These are phyloP conservation scores for Slavum lentiscoides DNA, from an alignment of 2,888 invertebrate species.

Conservation along the genomic window DNA sequence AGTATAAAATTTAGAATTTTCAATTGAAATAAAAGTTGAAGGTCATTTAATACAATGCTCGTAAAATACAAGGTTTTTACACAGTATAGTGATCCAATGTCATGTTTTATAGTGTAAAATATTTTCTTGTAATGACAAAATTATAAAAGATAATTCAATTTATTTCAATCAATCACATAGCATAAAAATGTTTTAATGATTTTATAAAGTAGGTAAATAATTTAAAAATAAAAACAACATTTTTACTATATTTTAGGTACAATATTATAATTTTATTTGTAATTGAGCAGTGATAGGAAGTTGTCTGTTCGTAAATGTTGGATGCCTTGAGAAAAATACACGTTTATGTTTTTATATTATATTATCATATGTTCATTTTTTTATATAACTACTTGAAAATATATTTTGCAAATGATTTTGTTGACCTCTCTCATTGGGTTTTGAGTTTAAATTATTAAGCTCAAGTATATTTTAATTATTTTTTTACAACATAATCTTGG, in stretches of 20 bases:
- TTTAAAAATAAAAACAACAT: neutral
- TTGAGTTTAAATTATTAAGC: too few species aligned
- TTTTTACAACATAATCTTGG: too few species aligned
- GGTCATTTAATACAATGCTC: constrained; percentile 22
- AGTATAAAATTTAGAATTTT: constrained; percentile 20
- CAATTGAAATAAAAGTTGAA: constrained; percentile 27
- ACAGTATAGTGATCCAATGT: neutral
- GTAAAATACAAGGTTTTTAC: constrained; percentile 29
- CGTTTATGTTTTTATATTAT: neutral
- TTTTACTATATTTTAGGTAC: neutral
- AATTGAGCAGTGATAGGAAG: neutral
- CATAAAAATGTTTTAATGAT: neutral
- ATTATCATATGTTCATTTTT: neutral
- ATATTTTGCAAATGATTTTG: neutral
- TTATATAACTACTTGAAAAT: neutral
- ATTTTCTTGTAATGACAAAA: neutral
- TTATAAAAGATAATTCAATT: constrained; percentile 4
- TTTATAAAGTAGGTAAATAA: neutral
- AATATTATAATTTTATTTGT: constrained; percentile 9
- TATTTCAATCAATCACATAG: constrained; percentile 5
- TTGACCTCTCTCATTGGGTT: too few species aligned
- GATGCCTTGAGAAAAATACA: constrained; percentile 16
- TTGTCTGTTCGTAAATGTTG: neutral
- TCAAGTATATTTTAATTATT: too few species aligned
- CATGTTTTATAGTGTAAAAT: constrained; percentile 10